These are phyloP conservation scores for Himantopus leucocephalus DNA, from an alignment of 2,113 vertebrate genomes.

Conservation along the genomic window DNA sequence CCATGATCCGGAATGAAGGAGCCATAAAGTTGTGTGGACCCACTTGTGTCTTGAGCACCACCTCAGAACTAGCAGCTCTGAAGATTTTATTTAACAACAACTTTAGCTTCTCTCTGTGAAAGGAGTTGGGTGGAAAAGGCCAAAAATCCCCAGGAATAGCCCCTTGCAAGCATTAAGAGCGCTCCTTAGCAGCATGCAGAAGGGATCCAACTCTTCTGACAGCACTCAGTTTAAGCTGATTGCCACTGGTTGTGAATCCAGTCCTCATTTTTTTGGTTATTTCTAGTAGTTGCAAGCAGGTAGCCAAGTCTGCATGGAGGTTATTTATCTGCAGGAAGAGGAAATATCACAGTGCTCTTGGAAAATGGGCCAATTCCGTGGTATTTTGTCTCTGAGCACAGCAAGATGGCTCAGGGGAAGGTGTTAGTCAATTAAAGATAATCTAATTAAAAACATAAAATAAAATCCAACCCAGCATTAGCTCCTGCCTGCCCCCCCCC, in stretches of 20 bases:
- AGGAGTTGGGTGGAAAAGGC: neutral
- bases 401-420: conserved; percentile 63
- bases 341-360: conserved; percentile 45
- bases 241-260: neutral
- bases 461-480: conserved; percentile 43
- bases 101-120: neutral
- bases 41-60: neutral
- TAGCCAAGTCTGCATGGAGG: neutral
- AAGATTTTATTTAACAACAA: neutral
- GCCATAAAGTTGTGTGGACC: neutral
- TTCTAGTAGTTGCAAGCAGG: neutral
- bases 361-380: conserved; percentile 48
- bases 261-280: neutral
- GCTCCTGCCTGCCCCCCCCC: neutral
- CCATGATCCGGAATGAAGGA: neutral
- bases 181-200: neutral
- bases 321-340: conserved; percentile 23
- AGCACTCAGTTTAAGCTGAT: neutral
- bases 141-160: neutral
- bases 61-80: neutral
- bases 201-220: neutral
- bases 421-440: conserved; percentile 67
- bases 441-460: conserved; percentile 64
- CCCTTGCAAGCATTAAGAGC: neutral
- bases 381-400: conserved; percentile 38